Base-by-base conservation (phyloP, 2,113 vertebrate species). In the Stictonetta naevosa region DNA sequence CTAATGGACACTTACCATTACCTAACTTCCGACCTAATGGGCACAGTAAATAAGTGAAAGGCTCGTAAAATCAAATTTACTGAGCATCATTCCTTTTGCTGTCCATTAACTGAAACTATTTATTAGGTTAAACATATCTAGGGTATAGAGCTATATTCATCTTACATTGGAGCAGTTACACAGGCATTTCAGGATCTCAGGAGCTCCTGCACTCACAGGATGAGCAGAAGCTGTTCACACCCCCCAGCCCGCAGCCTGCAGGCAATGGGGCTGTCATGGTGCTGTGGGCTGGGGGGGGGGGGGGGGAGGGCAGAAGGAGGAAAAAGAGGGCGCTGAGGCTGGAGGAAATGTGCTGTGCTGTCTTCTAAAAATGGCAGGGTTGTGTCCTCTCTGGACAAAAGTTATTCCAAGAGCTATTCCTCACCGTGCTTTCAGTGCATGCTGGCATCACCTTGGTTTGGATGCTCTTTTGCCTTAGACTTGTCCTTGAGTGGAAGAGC, bases 51-150 rank as follows among this genome's bases (percentile, higher is more conserved):
- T 90, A 94, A 96, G 63, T 64, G 87, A 92, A 79, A 95, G 92
- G 87, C 87, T 95, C 92, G 90, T 96, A 96, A 96, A 97, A 96
- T 90, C 87, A 96, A 84, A 97, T 96, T 96, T 95, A 92, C 88
- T 20, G 77, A 89, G 86, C 85, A 62, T 62, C 88, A 67, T 91
- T 94, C 72, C 88, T 86, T 90, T 67, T 76, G 77, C 88, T 91
- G 66, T 67, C 95, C 95, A 95, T 96, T 97, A 96, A 91, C 85
- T 11, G 52, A 83, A 93, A 68, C 84, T 96, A 93, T 91, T 92
- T 53, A 94, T 93, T 82, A 94, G 91, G 87, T 94, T 94, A 91
- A 83, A 63, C 91, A 93, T 86, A 92, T 82, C 36, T 17, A 28
- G 58, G 84, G 14, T 74, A 69, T 4, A 73, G 73, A 79, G 79